Conservation (phyloP, 37 sponge, comb jelly and placozoan genomes). For the Crambe crambe region DNA sequence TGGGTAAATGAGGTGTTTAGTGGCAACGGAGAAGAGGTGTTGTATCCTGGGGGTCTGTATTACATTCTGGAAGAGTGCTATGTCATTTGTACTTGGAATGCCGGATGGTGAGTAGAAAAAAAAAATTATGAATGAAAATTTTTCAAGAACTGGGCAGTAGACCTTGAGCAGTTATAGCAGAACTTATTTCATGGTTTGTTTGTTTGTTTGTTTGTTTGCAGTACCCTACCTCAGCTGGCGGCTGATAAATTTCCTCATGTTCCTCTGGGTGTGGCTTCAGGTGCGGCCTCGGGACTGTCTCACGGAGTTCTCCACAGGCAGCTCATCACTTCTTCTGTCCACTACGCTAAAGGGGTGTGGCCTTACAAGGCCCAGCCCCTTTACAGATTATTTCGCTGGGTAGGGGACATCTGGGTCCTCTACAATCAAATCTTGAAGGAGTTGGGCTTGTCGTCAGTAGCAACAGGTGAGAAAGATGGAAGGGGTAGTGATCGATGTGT, state of each 20-base stretch:
- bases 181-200: too few species aligned
- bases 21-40: conserved; percentile 14
- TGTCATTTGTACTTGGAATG: conserved; percentile 37
- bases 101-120: conserved; percentile 5
- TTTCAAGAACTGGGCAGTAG: too few species aligned
- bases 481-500: too few species aligned
- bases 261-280: conserved; percentile 31
- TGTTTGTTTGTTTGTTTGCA: too few species aligned
- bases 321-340: conserved; percentile 43
- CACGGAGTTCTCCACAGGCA: conserved; percentile 61
- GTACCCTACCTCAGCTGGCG: background rate
- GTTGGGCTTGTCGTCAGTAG: conserved; percentile 37
- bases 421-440: conserved; percentile 62
- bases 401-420: conserved; percentile 74
- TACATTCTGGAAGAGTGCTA: conserved; percentile 48
- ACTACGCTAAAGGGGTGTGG: conserved; percentile 31
- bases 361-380: conserved; percentile 46
- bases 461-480: conserved; percentile 26
- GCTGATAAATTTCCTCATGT: conserved; percentile 58
- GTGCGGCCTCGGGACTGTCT: conserved; percentile 41
- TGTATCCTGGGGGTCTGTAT: conserved; percentile 52
- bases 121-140: too few species aligned
- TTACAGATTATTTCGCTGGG: conserved; percentile 55
- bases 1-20: conserved; percentile 57
- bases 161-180: too few species aligned